Percentiles rank a stretch among this genome's conserved stretches.
Conservation (phyloP, 2,888 invertebrate species). For the Macaria liturata region DNA sequence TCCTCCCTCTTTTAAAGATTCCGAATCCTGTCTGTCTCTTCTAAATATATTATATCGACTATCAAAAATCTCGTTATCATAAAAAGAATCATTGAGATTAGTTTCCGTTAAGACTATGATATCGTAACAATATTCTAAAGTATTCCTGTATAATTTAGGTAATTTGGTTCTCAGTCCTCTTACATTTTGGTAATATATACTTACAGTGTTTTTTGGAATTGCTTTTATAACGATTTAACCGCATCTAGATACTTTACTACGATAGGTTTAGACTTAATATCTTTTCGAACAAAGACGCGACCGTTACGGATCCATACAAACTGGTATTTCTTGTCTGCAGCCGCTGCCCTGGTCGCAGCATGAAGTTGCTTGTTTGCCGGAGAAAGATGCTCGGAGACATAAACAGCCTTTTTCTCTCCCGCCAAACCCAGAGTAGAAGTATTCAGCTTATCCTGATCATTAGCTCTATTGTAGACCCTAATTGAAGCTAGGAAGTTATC, state of each 20-base stretch:
- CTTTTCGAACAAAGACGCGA: not conserved
- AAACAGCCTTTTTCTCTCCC: not conserved
- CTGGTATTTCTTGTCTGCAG: conserved; percentile 6
- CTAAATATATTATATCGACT: not conserved
- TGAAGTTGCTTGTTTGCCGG: conserved; percentile 1
- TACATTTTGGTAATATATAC: conserved; percentile 1
- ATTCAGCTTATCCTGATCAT: not conserved
- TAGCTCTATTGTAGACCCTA: conserved; percentile 1
- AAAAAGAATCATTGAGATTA: not conserved
- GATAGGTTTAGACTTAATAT: conserved; percentile 3
- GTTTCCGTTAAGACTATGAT: conserved; percentile 4
- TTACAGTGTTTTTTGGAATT: not conserved
- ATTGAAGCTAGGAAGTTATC: conserved; percentile 2
- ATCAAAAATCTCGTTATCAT: conserved; percentile 2
- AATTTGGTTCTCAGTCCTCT: conserved; percentile 1
- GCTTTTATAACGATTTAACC: not conserved
- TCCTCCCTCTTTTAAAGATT: not conserved
- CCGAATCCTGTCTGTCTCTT: not conserved
- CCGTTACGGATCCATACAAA: conserved; percentile 4
- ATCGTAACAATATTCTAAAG: not conserved
- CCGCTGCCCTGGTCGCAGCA: not conserved
- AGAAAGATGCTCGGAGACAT: not conserved
- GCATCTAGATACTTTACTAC: not conserved
- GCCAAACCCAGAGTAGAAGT: not conserved
- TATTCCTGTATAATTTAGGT: not conserved